A percentile compares a stretch with the other conserved stretches of the same genome.
Conservation (phyloP, 2,113 vertebrate genomes). For the Channa maculata region DNA sequence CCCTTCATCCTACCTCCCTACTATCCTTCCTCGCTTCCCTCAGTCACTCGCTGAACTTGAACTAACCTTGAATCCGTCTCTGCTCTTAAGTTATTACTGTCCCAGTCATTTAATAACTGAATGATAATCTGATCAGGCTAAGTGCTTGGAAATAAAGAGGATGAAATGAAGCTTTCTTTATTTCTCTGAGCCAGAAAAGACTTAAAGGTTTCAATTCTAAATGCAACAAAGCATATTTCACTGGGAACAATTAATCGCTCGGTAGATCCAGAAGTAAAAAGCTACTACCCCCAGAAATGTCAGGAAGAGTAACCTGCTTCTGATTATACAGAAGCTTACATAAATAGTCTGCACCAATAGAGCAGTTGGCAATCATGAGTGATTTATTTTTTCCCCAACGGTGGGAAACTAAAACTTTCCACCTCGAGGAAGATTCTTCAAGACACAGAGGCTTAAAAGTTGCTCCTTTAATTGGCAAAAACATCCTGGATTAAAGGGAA, state of each 20-base stretch:
- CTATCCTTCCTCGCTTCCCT: background rate
- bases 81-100: slow-evolving; percentile 62
- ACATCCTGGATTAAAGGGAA: background rate
- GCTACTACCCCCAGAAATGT: background rate
- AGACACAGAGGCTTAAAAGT: background rate
- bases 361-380: background rate
- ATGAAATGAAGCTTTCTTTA: slow-evolving; percentile 47
- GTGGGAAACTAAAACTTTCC: background rate
- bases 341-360: background rate
- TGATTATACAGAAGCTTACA: too few relatives aligned
- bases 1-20: too few relatives aligned
- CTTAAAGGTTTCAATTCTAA: slow-evolving; percentile 18
- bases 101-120: slow-evolving; percentile 60
- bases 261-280: slow-evolving; percentile 10
- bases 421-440: background rate
- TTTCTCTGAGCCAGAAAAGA: slow-evolving; percentile 23
- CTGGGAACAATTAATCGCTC: background rate
- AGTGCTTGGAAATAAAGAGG: slow-evolving; percentile 67
- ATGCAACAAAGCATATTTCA: slow-evolving; percentile 21
- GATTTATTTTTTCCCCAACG: background rate
- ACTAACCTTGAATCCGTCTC: slow-evolving; percentile 47
- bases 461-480: background rate
- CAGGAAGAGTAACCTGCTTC: background rate
- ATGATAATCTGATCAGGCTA: slow-evolving; percentile 69
- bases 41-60: slow-evolving; percentile 20